Evolutionary conservation across 1,140 invertebrate species (phyloP).

Genomic region (Drosophila melanica): DNA sequence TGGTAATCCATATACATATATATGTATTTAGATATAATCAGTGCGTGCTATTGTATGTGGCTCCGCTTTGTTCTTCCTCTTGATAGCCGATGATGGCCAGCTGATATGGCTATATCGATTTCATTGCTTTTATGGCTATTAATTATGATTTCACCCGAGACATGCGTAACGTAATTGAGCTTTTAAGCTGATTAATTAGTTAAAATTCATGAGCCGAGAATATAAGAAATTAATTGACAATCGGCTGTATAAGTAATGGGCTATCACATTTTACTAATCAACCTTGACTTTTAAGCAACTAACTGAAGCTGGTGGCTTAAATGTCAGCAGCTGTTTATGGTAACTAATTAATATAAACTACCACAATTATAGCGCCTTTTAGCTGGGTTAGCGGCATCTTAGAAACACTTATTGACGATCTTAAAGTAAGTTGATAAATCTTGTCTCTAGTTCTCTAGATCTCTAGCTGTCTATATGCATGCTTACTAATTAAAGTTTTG

Average conservation of each 20-base stretch:
- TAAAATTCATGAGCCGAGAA: background rate
- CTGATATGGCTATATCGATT: constrained; percentile 37
- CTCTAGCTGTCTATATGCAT: constrained; percentile 24
- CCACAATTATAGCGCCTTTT: constrained; percentile 70
- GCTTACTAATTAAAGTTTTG: constrained; percentile 46
- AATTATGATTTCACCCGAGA: constrained; percentile 59
- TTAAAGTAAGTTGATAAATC: constrained; percentile 76
- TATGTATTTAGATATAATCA: constrained; percentile 36
- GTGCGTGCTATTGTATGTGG: constrained; percentile 8
- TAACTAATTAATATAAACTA: constrained; percentile 26
- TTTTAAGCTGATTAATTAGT: constrained; percentile 14
- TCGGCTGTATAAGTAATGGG: background rate
- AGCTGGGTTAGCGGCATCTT: constrained; percentile 75
- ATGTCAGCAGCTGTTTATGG: constrained; percentile 18
- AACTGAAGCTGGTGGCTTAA: constrained; percentile 24
- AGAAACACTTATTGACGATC: constrained; percentile 63
- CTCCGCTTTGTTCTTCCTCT: constrained; percentile 39
- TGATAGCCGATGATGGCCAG: constrained; percentile 24
- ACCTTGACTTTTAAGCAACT: constrained; percentile 37
- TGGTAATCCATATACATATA: constrained; percentile 54
- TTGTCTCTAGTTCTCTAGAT: constrained; percentile 35
- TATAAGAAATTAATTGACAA: background rate
- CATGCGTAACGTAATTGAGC: constrained; percentile 38
- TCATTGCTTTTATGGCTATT: constrained; percentile 48
- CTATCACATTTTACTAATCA: constrained; percentile 11